phyloP scores from a whole-genome alignment of 2,888 invertebrate species.

The Melanophora roralis region DNA sequence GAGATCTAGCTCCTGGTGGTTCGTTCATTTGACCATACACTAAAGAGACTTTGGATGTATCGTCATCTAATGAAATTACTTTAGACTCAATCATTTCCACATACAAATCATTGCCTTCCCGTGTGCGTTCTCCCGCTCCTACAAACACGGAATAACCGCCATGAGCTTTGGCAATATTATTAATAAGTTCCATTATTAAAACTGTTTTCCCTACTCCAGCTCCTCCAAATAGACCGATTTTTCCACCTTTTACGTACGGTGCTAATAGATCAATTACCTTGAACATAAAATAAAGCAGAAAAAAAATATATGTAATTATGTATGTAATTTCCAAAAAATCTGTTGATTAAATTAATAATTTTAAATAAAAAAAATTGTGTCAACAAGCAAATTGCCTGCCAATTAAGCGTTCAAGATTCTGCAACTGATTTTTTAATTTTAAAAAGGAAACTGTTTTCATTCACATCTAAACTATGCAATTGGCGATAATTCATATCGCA shows the following conservation, averaged over 20 bases:
- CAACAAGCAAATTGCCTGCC: too few relatives aligned
- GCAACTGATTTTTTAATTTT: too few relatives aligned
- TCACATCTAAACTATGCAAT: too few relatives aligned
- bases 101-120: slow-evolving; percentile 97
- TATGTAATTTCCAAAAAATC: too few relatives aligned
- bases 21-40: slow-evolving; percentile 99
- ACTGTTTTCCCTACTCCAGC: slow-evolving; percentile 98
- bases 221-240: slow-evolving; percentile 95
- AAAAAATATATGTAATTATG: too few relatives aligned
- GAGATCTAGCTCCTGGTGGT: slow-evolving; percentile 96
- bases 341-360: too few relatives aligned
- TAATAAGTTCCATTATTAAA: slow-evolving; percentile 97
- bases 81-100: slow-evolving; percentile 97
- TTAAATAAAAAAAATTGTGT: too few relatives aligned
- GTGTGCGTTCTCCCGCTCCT: slow-evolving; percentile 96
- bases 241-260: slow-evolving; percentile 96
- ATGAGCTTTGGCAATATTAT: slow-evolving; percentile 97
- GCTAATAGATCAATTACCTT: slow-evolving; percentile 92
- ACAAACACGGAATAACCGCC: slow-evolving; percentile 98
- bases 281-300: too few relatives aligned
- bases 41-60: slow-evolving; percentile 93
- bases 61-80: slow-evolving; percentile 93
- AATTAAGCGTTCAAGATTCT: too few relatives aligned
- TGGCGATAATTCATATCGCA: too few relatives aligned
- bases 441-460: too few relatives aligned